Base-by-base conservation (phyloP, 2,113 vertebrate genomes). In the Clarias magur region DNA sequence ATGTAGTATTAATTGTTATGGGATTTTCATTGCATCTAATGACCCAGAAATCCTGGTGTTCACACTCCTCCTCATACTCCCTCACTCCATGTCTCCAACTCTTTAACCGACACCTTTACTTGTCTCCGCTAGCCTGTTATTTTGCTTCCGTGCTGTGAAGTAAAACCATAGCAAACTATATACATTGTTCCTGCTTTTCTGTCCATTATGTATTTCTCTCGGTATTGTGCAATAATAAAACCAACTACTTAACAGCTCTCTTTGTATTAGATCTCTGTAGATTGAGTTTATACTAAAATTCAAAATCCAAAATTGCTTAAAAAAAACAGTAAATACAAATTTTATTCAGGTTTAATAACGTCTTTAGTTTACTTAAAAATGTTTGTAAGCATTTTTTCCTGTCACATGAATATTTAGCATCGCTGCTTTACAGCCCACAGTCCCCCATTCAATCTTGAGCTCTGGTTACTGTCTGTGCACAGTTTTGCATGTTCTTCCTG, bases 111-210 rank as follows among this genome's bases (percentile, higher is more conserved):
- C 86, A 85, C 83, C 89, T 89, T 89, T 85, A 65, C 85, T 10
- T 2, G 89, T 92, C 94, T 95, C 94, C 73, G 86, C 93, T 94
- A 94, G 92, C 92, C 91, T 92, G 92, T 95, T 94, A 93, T 93
- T 90, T 93, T 93, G 92, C 93, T 93, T 93, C 90, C 89, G 89
- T 65, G 85, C 89, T 89, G 88, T 91, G 92, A 85, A 70, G 90
- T 93, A 88, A 94, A 94, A 93, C 91, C 93, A 34, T 94, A 93
- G 88, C 92, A 92, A 95, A 93, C 89, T 88, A 88, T 87, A 93
- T 90, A 87, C 85, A 93, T 93, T 91, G 89, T 94, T 93, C 75
- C 86, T 88, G 87, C 89, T 93, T 90, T 88, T 92, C 91, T 91
- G 80, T 93, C 90, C 92, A 90, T 93, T 93, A 92, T 88, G 89